Percentiles rank a stretch among this genome's conserved stretches.
phyloP scores from a whole-genome alignment of 37 sponge, comb jelly and placozoan species.

The Petrosia ficiformis region DNA sequence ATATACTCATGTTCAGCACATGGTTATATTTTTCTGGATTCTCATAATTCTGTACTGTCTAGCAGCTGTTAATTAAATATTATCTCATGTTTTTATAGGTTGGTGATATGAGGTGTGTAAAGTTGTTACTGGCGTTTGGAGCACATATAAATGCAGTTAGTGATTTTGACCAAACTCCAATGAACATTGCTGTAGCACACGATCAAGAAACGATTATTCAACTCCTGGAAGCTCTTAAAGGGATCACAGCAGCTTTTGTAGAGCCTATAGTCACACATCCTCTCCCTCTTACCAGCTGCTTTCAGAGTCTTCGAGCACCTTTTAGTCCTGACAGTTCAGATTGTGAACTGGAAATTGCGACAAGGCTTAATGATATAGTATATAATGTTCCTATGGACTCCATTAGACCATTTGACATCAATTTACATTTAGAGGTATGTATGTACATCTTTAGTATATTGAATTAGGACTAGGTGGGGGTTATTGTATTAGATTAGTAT shows the following conservation, averaged over 20 bases:
- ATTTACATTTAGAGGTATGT: background rate
- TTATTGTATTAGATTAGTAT: no score
- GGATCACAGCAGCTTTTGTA: background rate
- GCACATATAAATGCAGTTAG: slow-evolving; percentile 23
- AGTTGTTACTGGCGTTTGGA: slow-evolving; percentile 26
- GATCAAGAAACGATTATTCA: background rate
- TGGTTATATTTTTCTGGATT: no score
- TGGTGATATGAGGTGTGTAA: slow-evolving; percentile 13
- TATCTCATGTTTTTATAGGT: no score
- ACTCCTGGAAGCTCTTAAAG: background rate
- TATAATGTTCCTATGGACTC: background rate
- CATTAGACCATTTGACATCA: background rate
- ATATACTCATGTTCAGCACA: no score
- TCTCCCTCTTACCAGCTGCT: background rate
- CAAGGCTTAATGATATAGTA: no score
- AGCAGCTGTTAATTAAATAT: no score
- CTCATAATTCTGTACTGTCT: no score
- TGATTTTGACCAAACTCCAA: slow-evolving; percentile 8
- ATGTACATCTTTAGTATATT: background rate
- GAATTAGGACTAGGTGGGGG: no score
- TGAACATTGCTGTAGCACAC: slow-evolving; percentile 24
- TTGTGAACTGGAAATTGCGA: background rate
- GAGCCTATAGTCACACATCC: background rate
- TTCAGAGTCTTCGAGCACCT: background rate
- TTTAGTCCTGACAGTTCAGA: background rate